Conservation (phyloP, 2,888 invertebrate species). For the Ectemnius cavifrons region DNA sequence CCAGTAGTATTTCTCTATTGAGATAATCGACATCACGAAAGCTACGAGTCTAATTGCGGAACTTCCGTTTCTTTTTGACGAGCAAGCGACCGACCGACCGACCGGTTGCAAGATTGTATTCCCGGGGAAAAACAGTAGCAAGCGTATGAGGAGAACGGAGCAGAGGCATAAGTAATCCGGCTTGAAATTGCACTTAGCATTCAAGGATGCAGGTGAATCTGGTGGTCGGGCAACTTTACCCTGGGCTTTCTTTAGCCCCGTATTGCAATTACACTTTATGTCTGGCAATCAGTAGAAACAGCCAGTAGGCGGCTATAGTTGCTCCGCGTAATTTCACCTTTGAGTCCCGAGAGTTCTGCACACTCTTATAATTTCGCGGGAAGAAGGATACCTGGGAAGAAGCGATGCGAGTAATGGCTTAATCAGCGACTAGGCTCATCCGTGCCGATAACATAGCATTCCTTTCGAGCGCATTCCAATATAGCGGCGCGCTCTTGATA, state of each 20-base stretch:
- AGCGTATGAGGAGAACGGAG: not conserved
- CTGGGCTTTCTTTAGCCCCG: constrained; percentile 25
- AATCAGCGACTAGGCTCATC: constrained; percentile 56
- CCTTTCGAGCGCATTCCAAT: constrained; percentile 33
- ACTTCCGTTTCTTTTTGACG: not conserved
- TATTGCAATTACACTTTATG: constrained; percentile 56
- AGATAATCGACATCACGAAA: constrained; percentile 46
- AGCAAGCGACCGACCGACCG: too few species aligned
- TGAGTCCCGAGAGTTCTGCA: constrained; percentile 39
- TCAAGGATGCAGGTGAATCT: constrained; percentile 27
- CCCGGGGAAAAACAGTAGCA: constrained; percentile 20
- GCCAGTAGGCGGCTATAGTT: constrained; percentile 33
- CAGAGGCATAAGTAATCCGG: constrained; percentile 48
- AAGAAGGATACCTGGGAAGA: constrained; percentile 28
- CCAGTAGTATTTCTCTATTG: constrained; percentile 46
- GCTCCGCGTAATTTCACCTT: constrained; percentile 55
- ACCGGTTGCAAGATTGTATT: constrained; percentile 9
- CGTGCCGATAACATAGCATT: constrained; percentile 55
- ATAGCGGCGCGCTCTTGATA: constrained; percentile 4
- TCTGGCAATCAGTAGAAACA: constrained; percentile 55
- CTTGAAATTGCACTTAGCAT: constrained; percentile 34
- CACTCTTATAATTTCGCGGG: constrained; percentile 51
- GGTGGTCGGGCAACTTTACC: constrained; percentile 23
- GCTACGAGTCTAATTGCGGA: constrained; percentile 36
- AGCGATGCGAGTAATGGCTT: constrained; percentile 32